Evolutionary conservation across 2,113 vertebrate genomes (phyloP).

Genomic region (Eclectus roratus): DNA sequence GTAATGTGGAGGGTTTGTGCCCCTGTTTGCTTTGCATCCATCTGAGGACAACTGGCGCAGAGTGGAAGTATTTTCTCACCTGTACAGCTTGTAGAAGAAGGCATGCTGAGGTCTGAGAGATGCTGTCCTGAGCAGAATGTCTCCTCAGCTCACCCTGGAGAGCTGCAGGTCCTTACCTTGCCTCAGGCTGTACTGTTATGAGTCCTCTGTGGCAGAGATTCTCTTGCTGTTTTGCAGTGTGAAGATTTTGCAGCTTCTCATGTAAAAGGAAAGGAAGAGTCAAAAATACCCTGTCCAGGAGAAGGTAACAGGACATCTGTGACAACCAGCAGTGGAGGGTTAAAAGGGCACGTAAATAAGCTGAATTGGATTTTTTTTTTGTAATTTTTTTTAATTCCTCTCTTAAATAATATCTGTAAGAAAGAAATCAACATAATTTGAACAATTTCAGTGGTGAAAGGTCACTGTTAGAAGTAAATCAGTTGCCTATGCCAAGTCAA

Average conservation of each 20-base stretch:
- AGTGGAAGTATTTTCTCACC: not conserved
- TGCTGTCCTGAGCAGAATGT: not conserved
- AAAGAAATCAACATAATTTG: not conserved
- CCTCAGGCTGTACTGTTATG: fast-evolving
- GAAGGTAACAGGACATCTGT: too few relatives aligned
- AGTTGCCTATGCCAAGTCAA: not conserved
- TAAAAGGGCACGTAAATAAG: not conserved
- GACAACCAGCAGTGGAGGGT: not conserved
- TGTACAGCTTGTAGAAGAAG: not conserved
- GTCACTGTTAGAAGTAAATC: not conserved
- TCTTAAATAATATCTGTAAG: not conserved
- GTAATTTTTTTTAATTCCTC: not conserved
- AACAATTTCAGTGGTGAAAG: not conserved
- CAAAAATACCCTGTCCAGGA: not conserved
- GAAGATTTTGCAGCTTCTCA: not conserved
- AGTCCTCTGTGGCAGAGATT: not conserved
- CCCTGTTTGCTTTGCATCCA: not conserved
- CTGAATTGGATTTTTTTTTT: not conserved
- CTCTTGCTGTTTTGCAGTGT: not conserved
- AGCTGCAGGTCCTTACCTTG: not conserved
- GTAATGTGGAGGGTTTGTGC: not conserved
- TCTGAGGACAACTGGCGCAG: not conserved
- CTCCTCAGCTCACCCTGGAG: not conserved
- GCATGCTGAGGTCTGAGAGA: not conserved
- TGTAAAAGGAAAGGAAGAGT: not conserved